Conservation (phyloP, 2,888 invertebrate species). For the Trissonchulus sp. region DNA sequence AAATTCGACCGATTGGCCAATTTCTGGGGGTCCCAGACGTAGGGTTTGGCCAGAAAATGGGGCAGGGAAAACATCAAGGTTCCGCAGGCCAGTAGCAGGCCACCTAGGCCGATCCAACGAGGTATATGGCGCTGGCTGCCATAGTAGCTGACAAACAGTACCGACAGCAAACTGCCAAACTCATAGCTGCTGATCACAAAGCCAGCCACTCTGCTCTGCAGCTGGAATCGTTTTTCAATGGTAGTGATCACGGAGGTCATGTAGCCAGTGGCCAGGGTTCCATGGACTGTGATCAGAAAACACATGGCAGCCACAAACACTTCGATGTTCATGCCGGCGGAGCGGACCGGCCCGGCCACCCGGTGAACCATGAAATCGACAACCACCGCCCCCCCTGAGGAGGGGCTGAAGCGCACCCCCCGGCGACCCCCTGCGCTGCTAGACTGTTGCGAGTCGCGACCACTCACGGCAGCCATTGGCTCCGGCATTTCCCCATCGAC, state of each 20-base stretch:
- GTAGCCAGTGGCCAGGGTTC: constrained; percentile 53
- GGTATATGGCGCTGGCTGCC: constrained; percentile 86
- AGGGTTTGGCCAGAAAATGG: constrained; percentile 70
- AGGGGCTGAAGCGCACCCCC: too few relatives aligned
- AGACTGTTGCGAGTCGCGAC: too few relatives aligned
- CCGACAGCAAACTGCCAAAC: constrained; percentile 80
- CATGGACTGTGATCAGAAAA: constrained; percentile 49
- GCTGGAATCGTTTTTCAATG: constrained; percentile 84
- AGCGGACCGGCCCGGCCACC: too few relatives aligned
- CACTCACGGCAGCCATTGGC: too few relatives aligned
- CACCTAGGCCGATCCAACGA: constrained; percentile 85
- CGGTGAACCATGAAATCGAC: too few relatives aligned
- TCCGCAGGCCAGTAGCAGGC: constrained; percentile 85
- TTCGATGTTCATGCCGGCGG: too few relatives aligned
- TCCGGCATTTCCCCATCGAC: too few relatives aligned
- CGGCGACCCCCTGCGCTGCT: too few relatives aligned
- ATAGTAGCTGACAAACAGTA: constrained; percentile 89
- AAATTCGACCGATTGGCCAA: background rate
- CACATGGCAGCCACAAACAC: constrained; percentile 52
- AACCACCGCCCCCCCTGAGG: too few relatives aligned
- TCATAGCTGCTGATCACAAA: constrained; percentile 50
- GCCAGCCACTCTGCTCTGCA: constrained; percentile 59
- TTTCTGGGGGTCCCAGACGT: constrained; percentile 31
- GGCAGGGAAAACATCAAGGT: constrained; percentile 86
- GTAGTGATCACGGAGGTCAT: constrained; percentile 74